Evolutionary conservation across 2,797 vertebrate genomes (phyloP), one percentile per base, ranked within the genome.

Genomic region (Aulostomus chinensis): DNA sequence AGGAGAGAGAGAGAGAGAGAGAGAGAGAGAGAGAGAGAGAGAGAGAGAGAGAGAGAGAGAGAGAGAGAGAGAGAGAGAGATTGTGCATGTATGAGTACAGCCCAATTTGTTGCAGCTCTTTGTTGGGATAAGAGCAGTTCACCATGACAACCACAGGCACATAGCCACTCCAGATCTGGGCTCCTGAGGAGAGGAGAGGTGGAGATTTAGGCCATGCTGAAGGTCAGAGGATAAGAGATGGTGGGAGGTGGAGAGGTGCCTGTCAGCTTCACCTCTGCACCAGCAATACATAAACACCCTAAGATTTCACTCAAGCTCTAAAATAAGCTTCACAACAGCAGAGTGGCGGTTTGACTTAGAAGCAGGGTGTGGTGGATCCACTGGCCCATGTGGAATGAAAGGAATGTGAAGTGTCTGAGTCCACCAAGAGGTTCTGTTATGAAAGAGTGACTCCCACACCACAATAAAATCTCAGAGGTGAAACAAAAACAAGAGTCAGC

Each of bases 401-500:
- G 43, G 84, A 87, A 86, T 88, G 80, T 58, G 51, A 73, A 69
- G 58, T 74, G 29, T 68, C 50, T n/a, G 47, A 75, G 37, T 61
- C 35, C 15, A 18, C 42, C 16, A 13, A 73, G 68, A 58, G 47
- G 43, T 36, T 71, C 22, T 73, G 64, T 57, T 73, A 58, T 74
- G 66, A 55, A 31, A 72, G 68, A 39, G 57, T 31, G 58, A 86
- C 76, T 83, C 80, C 84, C 71, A 72, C 76, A 26, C 11, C 35
- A 61, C 57, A 88, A 90, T 86, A 82, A 79, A 34, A 22, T 33
- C 29, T 47, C 31, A 4, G 58, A 52, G 20, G 66, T 62, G 54
- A 78, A 86, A 71, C 30, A 37, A 52, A 81, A 89, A 84, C 82
- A 83, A 25, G 35, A 11, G 78, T 87, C 87, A 88, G 88, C 83